Evolutionary conservation across 2,797 vertebrate genomes (phyloP), one percentile per base, ranked within the genome.

Genomic region (Valencia hispanica): DNA sequence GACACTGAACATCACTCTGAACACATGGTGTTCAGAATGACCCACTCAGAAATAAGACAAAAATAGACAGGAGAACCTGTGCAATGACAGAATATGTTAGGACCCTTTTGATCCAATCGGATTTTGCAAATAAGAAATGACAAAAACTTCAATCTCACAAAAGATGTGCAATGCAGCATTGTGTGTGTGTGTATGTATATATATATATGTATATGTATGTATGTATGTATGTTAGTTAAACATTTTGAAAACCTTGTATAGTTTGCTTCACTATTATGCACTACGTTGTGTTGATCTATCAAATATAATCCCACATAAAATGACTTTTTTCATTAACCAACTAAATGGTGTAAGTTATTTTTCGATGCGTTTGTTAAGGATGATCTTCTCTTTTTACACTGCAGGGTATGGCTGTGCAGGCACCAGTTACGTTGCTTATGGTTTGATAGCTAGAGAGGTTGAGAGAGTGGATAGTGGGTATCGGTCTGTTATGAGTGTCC

Each of bases 401-500:
- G 18, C 32, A 61, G 59, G 59, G 3, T 61, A 34, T 10, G 59
- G 59, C 32, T 61, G 59, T 34, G 59, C 59, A 61, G 30, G 59
- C 15, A 61, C 59, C 18, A 61, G 59, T 34, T 34, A 34, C 7
- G 59, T 61, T 61, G 59, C 32, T 34, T 97, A 97, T 0, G 97
- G 97, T 32, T 92, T 98, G 75, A 94, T 97, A 66, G 94, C 97
- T 1, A 94, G 97, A 77, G 97, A 98, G 90, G 93, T 97, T 45
- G 97, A 98, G 91, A 87, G 96, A 17, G 96, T 98, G 84, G 97
- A 98, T 93, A 98, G 97, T 3, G 95, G 96, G 17, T 98, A 97
- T 87, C 95, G 97, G 48, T 98, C 97, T 0, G 93, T 95, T 45
- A 96, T 97, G 96, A 97, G 97, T 3, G 96, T 97, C 30, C 97